Base-by-base conservation (phyloP, 2,113 vertebrate species). In the Larimichthys crocea region DNA sequence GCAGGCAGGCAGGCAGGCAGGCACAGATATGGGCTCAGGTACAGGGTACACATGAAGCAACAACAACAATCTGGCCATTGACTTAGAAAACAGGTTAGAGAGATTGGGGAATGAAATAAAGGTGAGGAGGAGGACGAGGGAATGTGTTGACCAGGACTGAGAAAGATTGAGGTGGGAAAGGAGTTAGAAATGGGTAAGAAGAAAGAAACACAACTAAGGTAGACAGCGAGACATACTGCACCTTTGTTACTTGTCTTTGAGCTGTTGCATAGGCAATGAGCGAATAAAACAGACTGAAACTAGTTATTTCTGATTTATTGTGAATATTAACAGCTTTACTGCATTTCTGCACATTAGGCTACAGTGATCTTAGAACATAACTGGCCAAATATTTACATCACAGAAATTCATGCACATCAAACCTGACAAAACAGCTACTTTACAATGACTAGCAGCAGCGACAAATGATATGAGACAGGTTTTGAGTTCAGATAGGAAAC, bases 241-340 rank as follows among this genome's bases (percentile, higher is more conserved):
- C 35, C 35, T 75, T 12, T 26, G 2, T 6, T 42, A 8, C 52
- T 15, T 10, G 14, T 3, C 44, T 68, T 67, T 31, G 2, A 57
- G 26, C 11, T 60, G 3, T n/a, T 20, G 42, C 59, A 9, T 3
- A 61, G 3, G 20, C 46, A 6, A 48, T 4, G 19, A 24, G 15
- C 3, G 55, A 74, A 44, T 10, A 22, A 46, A 72, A 63, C 48
- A 26, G 0, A 55, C 4, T 16, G 16, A 24, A 55, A 26, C 1
- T 1, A 0, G 16, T 53, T 76, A 26, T 40, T 40, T 40, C 35
- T 40, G 15, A 60, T 92, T 90, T 86, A 83, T 87, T 91, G 40
- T 55, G 24, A 84, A 76, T 79, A 75, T 80, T 22, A 76, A 64
- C 31, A 80, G 52, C 14, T 60, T 76, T 24, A 31, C 0, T 46